A percentile compares a stretch with the other conserved stretches of the same genome.
Conservation (phyloP, 2,888 invertebrate species). For the Drosophila picticornis region DNA sequence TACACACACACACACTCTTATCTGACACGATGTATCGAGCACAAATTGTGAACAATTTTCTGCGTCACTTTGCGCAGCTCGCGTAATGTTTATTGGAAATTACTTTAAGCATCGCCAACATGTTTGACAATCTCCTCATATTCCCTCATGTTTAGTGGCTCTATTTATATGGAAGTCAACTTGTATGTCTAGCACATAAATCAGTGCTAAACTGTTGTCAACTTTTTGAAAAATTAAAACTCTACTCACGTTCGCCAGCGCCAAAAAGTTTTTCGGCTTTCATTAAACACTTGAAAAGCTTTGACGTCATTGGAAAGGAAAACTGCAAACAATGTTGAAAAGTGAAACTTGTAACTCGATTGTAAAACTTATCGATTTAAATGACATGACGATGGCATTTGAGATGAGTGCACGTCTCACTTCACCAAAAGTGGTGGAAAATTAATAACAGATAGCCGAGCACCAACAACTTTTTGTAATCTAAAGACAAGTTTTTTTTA, state of each 20-base stretch:
- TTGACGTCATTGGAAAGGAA: slow-evolving; percentile 40
- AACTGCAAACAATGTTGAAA: slow-evolving; percentile 48
- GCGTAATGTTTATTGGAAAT: slow-evolving; percentile 67
- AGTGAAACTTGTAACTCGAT: slow-evolving; percentile 19
- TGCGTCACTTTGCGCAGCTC: slow-evolving; percentile 51
- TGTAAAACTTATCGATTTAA: slow-evolving; percentile 13
- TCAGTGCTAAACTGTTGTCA: slow-evolving; percentile 53
- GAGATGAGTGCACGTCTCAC: not conserved
- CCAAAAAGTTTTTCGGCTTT: slow-evolving; percentile 55
- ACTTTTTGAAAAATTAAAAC: slow-evolving; percentile 54
- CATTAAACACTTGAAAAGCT: slow-evolving; percentile 62
- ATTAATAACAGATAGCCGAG: not conserved
- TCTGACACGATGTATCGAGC: slow-evolving; percentile 38
- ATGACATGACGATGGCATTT: slow-evolving; percentile 6
- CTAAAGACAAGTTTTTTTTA: not conserved
- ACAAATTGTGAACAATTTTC: slow-evolving; percentile 52
- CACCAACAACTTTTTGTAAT: not conserved
- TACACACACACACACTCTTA: slow-evolving; percentile 4
- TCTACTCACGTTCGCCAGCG: slow-evolving; percentile 62
- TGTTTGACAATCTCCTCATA: not conserved
- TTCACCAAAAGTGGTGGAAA: not conserved
- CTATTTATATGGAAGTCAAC: slow-evolving; percentile 41
- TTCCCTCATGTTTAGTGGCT: slow-evolving; percentile 56
- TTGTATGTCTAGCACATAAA: slow-evolving; percentile 55
- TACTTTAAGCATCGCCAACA: slow-evolving; percentile 60